Evolutionary conservation across 2,888 invertebrate species (phyloP).

Genomic region (Platypus cylindrus): DNA sequence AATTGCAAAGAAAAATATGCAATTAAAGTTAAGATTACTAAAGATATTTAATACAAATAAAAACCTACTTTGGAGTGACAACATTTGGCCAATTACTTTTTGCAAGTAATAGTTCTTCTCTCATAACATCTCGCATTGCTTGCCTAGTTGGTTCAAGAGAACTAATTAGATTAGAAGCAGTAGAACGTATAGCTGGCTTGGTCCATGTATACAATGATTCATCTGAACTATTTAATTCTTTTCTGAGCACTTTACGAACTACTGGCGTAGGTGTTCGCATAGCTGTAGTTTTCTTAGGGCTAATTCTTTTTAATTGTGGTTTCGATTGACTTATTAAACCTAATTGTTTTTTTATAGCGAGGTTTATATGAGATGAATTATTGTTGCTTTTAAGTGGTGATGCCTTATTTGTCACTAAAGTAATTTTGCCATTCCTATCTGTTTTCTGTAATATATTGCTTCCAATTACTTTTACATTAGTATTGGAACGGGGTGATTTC

Average conservation of each 20-base stretch:
- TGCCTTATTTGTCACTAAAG: conserved; percentile 39
- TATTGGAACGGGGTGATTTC: conserved; percentile 18
- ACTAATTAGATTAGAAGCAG: conserved; percentile 25
- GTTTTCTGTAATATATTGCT: conserved; percentile 38
- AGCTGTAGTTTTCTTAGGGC: conserved; percentile 16
- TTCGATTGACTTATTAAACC: conserved; percentile 8
- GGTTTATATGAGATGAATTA: conserved; percentile 26
- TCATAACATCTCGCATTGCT: conserved; percentile 20
- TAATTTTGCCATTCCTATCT: conserved; percentile 41
- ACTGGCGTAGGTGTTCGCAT: conserved; percentile 14
- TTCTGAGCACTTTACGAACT: conserved; percentile 28
- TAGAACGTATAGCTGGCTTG: conserved; percentile 19
- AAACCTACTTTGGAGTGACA: conserved; percentile 19
- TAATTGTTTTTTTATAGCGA: conserved; percentile 31
- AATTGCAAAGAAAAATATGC: too few species aligned
- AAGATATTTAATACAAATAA: neutral
- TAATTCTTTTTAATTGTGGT: conserved; percentile 9
- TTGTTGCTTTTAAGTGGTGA: conserved; percentile 31
- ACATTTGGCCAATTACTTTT: conserved; percentile 21
- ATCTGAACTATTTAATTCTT: conserved; percentile 25
- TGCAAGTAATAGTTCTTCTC: conserved; percentile 18
- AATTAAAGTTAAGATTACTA: too few species aligned
- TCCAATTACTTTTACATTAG: conserved; percentile 32
- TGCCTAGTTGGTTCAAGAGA: conserved; percentile 22
- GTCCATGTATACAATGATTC: conserved; percentile 24